A percentile compares a stretch with the other conserved stretches of the same genome.
Evolutionary conservation across 2,113 vertebrate genomes (phyloP).

Genomic region (Lucifuga dentata): DNA sequence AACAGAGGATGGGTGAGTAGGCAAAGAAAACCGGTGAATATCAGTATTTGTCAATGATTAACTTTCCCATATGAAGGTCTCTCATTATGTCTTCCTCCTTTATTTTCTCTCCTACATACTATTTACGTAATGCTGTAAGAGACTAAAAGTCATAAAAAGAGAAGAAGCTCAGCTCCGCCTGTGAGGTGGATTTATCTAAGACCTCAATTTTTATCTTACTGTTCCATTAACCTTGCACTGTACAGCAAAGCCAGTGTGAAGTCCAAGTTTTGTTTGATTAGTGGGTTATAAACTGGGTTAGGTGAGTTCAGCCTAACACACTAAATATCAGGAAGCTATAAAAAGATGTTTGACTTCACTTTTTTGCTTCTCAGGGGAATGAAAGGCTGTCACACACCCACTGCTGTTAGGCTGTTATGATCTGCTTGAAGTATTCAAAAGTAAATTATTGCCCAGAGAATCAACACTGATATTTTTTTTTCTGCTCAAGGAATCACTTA

Average conservation of each 20-base stretch:
- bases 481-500: too few relatives aligned
- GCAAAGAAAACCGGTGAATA: background rate
- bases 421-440: background rate
- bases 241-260: conserved; percentile 50
- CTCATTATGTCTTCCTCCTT: background rate
- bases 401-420: background rate
- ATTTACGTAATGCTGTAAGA: conserved; percentile 3
- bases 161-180: conserved; percentile 1
- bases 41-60: conserved; percentile 28
- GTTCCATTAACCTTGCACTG: conserved; percentile 53
- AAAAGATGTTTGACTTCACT: conserved; percentile 17
- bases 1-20: conserved; percentile 96
- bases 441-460: conserved; percentile 47
- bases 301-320: background rate
- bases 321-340: conserved; percentile 12
- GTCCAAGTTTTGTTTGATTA: conserved; percentile 66
- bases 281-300: conserved; percentile 35
- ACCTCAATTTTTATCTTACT: conserved; percentile 56
- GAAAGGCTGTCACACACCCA: background rate
- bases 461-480: background rate
- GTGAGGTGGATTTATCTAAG: conserved; percentile 25
- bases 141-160: background rate
- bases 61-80: background rate
- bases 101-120: conserved; percentile 6
- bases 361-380: conserved; percentile 14